Evolutionary conservation across 2,888 invertebrate species (phyloP).

Genomic region (Pristionchus fissidentatus): DNA sequence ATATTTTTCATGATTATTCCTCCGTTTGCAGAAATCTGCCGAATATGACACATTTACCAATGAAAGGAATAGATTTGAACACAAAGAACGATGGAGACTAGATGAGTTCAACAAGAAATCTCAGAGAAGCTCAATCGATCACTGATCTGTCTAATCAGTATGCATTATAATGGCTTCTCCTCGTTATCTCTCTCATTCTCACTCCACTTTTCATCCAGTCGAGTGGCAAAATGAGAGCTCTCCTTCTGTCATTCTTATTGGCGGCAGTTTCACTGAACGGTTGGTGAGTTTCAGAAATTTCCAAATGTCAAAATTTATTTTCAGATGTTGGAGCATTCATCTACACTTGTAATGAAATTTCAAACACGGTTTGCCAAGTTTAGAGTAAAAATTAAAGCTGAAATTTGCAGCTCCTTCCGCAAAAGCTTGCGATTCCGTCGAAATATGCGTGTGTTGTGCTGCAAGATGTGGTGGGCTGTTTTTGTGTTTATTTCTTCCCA

Average conservation of each 20-base stretch:
- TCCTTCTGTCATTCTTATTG: not conserved
- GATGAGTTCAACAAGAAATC: not conserved
- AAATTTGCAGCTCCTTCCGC: not conserved
- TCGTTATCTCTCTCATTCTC: not conserved
- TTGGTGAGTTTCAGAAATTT: not conserved
- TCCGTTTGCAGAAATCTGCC: too few relatives aligned
- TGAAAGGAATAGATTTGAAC: not conserved
- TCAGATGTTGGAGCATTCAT: not conserved
- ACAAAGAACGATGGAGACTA: not conserved
- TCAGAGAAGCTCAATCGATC: not conserved
- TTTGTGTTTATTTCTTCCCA: too few relatives aligned
- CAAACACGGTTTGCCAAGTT: not conserved
- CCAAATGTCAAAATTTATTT: not conserved
- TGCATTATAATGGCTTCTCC: not conserved
- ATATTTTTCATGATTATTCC: too few relatives aligned
- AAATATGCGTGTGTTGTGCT: conserved; percentile 12
- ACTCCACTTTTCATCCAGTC: not conserved
- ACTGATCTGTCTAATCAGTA: not conserved
- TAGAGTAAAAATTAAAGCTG: not conserved
- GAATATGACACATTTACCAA: not conserved
- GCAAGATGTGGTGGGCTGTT: conserved; percentile 41
- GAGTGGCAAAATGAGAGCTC: conserved; percentile 2
- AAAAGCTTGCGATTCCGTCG: not conserved
- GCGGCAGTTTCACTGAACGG: too few relatives aligned
- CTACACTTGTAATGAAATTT: conserved; percentile 29